phyloP scores from a whole-genome alignment of 2,888 invertebrate genomes.

The Autographa pulchrina region DNA sequence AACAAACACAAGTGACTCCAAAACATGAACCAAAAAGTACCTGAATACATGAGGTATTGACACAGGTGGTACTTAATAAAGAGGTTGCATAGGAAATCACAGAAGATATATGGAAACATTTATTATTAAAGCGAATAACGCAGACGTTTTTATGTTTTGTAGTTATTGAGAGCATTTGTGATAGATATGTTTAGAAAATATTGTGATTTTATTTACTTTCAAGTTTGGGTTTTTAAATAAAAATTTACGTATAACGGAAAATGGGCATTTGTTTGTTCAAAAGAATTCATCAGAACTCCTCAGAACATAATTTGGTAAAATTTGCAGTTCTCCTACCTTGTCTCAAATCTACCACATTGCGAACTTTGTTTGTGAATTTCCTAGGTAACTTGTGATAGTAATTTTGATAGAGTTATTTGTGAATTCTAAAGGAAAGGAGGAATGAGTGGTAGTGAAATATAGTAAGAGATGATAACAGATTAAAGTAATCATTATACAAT shows the following conservation, averaged over 20 bases:
- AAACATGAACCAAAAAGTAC: constrained; percentile 34
- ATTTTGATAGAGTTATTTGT: no score
- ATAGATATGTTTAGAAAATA: background rate
- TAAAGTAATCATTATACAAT: no score
- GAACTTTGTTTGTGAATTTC: no score
- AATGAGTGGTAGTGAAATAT: no score
- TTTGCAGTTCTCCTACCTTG: no score
- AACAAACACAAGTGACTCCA: constrained; percentile 53
- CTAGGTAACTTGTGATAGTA: no score
- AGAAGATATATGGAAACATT: constrained; percentile 39
- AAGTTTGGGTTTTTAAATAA: background rate
- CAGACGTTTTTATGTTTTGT: constrained; percentile 35
- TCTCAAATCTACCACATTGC: no score
- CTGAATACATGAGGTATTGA: constrained; percentile 48
- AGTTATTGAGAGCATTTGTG: constrained; percentile 9
- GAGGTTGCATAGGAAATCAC: constrained; percentile 27
- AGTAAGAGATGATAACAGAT: no score
- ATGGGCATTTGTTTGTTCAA: background rate
- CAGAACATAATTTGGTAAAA: no score
- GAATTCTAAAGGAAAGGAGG: no score
- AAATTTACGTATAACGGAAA: background rate
- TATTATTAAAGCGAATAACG: constrained; percentile 51
- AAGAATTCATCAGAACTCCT: no score
- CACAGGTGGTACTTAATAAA: constrained; percentile 55
- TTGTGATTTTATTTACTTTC: background rate